Base-by-base conservation (phyloP, 2,113 vertebrate genomes). In the Lampris megalopsis region DNA sequence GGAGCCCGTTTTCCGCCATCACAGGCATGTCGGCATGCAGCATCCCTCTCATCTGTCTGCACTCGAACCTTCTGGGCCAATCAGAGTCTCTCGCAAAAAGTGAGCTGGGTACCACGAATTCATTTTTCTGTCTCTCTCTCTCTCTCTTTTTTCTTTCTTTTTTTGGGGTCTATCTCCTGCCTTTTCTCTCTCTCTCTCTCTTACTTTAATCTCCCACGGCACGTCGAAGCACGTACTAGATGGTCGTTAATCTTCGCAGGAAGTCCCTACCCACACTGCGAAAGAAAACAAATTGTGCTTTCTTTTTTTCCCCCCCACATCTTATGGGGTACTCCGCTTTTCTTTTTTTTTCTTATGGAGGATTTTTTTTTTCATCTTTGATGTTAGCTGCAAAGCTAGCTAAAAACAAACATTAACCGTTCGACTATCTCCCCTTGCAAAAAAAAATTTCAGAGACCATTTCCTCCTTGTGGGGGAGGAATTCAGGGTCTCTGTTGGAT, bases 361-460 rank as follows among this genome's bases (percentile, higher is more conserved):
- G 4, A 64, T 75, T 75, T 81, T 82, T 64, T 37, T 96, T 96
- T 96, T 96, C 96, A 96, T 97, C 96, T 97, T 96, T 96, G 96
- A 96, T 97, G 96, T 96, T 95, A 95, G 93, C 88, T 90, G 93
- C 86, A 89, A 92, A 89, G 94, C 94, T 95, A 94, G 92, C 94
- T 94, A 91, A 91, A 91, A 90, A 92, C 93, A 47, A 77, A 88
- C 89, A 88, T 90, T 88, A 92, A 91, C 77, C 47, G 71, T 75
- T 65, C 42, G 43, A 80, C 81, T 87, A 75, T 86, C 74, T 75
- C 83, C 58, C 80, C 81, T 68, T 79, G 70, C 60, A 77, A 71
- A 74, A 73, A 68, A 70, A 73, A 68, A 70, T 84, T 69, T 9
- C 63, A 37, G 53, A 79, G 67, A 67, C 73, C 0, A 57, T 63